A percentile compares a stretch with the other conserved stretches of the same genome.
These are phyloP conservation scores for Mythimna pallens DNA, from an alignment of 2,888 invertebrate species.

Conservation along the genomic window DNA sequence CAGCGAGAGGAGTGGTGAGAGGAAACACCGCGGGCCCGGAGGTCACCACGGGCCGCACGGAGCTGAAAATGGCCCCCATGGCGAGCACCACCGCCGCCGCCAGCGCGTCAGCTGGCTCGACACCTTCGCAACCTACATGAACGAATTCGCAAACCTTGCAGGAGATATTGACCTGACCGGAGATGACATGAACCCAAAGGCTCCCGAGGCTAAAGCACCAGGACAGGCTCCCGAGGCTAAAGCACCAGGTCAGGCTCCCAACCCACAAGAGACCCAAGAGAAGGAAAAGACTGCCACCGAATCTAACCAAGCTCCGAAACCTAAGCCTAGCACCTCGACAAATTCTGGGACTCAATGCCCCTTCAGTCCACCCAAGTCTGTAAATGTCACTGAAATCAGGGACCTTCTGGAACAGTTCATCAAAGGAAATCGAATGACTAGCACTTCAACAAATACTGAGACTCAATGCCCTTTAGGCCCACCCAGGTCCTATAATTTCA, in stretches of 20 bases:
- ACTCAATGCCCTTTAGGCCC: conserved; percentile 42
- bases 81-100: conserved; percentile 71
- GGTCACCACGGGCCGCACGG: conserved; percentile 55
- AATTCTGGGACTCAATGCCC: conserved; percentile 48
- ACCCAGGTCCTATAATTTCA: conserved; percentile 8
- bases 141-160: conserved; percentile 89
- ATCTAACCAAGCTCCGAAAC: conserved; percentile 51
- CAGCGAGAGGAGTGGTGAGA: conserved; percentile 73
- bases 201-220: conserved; percentile 51
- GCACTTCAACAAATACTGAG: conserved; percentile 42
- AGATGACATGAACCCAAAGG: conserved; percentile 60
- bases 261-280: conserved; percentile 48
- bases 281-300: conserved; percentile 51
- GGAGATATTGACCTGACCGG: conserved; percentile 77
- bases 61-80: conserved; percentile 45
- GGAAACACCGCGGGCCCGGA: conserved; percentile 66
- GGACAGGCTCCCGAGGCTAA: conserved; percentile 38
- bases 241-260: conserved; percentile 33
- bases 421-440: conserved; percentile 18
- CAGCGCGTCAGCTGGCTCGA: conserved; percentile 85
- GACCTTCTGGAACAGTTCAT: conserved; percentile 29
- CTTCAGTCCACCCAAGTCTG: conserved; percentile 3
- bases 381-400: conserved; percentile 24
- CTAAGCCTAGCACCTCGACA: conserved; percentile 49
- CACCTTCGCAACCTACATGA: conserved; percentile 86